These are phyloP conservation scores for Aeoliscus strigatus DNA, from an alignment of 2,797 vertebrate genomes.

Conservation along the genomic window DNA sequence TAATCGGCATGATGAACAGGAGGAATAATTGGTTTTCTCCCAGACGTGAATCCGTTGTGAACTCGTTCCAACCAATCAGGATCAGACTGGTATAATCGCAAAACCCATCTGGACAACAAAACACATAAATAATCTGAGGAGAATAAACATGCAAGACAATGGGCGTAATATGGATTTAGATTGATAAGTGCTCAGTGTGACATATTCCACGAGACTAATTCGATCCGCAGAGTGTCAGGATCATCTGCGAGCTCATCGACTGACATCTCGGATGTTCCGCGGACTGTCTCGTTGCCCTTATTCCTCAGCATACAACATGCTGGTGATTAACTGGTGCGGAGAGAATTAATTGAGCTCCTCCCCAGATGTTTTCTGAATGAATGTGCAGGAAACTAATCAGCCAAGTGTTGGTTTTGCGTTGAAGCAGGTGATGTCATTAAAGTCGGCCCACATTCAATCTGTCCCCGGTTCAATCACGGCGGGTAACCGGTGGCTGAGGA, in stretches of 20 bases:
- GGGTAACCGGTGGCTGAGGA: constrained; percentile 47
- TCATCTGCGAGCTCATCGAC: constrained; percentile 9
- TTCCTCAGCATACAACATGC: no score
- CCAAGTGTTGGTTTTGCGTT: constrained; percentile 26
- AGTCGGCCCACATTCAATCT: constrained; percentile 21
- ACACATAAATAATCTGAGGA: constrained; percentile 43
- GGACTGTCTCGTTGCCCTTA: no score
- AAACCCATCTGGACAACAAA: constrained; percentile 49
- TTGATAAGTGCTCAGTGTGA: constrained; percentile 2
- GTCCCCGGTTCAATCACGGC: constrained; percentile 26
- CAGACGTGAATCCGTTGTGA: constrained; percentile 65
- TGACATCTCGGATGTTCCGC: constrained; percentile 10
- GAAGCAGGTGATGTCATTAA: constrained; percentile 46
- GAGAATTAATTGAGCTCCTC: constrained; percentile 46
- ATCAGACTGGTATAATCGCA: constrained; percentile 46
- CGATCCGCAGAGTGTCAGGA: constrained; percentile 16
- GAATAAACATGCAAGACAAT: constrained; percentile 44
- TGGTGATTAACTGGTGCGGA: constrained; percentile 43
- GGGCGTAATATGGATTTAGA: constrained; percentile 26
- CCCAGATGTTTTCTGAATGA: constrained; percentile 50
- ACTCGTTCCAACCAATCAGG: constrained; percentile 58
- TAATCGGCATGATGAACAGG: constrained; percentile 66
- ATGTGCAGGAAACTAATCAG: constrained; percentile 50
- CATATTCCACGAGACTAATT: constrained; percentile 13
- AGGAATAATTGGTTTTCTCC: constrained; percentile 71